These are phyloP conservation scores for Tenualosa thibaudeaui DNA, from an alignment of 2,797 vertebrate genomes.

Conservation along the genomic window DNA sequence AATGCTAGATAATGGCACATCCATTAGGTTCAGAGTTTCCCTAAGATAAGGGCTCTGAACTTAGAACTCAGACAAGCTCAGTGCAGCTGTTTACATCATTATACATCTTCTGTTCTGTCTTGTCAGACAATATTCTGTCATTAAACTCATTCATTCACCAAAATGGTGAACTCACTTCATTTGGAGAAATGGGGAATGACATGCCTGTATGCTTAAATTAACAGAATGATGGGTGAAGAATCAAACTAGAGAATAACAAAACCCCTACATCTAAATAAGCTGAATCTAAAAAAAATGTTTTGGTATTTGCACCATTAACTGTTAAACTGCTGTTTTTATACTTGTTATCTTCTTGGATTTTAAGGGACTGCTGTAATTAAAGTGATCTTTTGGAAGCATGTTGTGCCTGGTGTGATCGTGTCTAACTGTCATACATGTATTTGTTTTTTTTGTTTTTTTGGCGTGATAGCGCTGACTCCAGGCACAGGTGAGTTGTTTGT, in stretches of 20 bases:
- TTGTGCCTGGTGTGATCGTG: neutral
- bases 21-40: neutral
- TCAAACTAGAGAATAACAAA: neutral
- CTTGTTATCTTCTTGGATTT: neutral
- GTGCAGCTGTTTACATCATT: neutral
- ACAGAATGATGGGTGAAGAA: neutral
- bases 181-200: neutral
- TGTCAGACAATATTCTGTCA: neutral
- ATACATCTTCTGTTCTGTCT: neutral
- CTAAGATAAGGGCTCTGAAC: neutral
- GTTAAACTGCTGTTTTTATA: neutral
- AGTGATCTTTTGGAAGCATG: neutral
- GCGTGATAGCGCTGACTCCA: slow-evolving; percentile 81
- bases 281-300: too few relatives aligned
- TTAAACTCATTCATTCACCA: neutral
- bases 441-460: slow-evolving; percentile 8
- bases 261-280: neutral
- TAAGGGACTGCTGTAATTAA: neutral
- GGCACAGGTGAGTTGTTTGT: slow-evolving; percentile 83
- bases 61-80: neutral
- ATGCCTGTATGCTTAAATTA: neutral
- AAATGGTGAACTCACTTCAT: neutral
- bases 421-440: neutral
- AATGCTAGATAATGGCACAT: neutral
- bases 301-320: neutral